Evolutionary conservation across 2,113 vertebrate genomes (phyloP).

Genomic region (Delphinapterus leucas): DNA sequence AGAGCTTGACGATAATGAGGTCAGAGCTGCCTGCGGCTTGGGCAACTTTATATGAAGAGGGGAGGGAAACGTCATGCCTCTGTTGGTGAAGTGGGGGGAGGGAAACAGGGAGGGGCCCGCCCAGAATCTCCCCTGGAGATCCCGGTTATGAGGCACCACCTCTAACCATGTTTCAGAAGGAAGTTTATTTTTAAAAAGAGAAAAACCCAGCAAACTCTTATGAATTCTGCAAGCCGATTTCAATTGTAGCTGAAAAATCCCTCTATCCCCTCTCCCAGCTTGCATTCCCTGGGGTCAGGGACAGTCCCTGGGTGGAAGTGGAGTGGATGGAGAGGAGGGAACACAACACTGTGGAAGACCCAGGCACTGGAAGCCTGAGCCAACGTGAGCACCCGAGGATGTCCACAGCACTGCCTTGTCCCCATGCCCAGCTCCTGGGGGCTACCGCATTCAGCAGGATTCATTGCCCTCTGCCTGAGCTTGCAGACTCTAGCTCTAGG

Average conservation of each 20-base stretch:
- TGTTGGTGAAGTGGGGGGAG: neutral
- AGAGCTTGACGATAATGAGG: neutral
- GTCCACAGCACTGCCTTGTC: neutral
- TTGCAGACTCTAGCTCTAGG: too few relatives aligned
- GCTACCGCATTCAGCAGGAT: neutral
- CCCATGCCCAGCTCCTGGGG: neutral
- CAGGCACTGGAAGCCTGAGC: too few relatives aligned
- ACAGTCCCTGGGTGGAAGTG: neutral
- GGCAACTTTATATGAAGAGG: neutral
- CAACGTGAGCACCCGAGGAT: neutral
- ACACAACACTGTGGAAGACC: neutral
- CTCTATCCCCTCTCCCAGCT: neutral
- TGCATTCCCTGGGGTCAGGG: neutral
- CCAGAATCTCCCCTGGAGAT: neutral
- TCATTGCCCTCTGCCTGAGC: neutral
- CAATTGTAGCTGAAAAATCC: neutral
- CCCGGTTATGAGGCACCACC: neutral
- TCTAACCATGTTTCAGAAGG: neutral
- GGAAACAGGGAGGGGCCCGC: fast-evolving
- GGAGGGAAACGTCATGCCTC: fast-evolving
- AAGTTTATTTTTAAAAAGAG: constrained; percentile 13
- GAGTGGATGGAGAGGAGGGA: neutral
- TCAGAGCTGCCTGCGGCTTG: neutral
- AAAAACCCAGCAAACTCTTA: neutral
- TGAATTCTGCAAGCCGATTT: neutral